A percentile compares a stretch with the other conserved stretches of the same genome.
Evolutionary conservation across 2,888 invertebrate genomes (phyloP).

Genomic region (Lottia scabra): DNA sequence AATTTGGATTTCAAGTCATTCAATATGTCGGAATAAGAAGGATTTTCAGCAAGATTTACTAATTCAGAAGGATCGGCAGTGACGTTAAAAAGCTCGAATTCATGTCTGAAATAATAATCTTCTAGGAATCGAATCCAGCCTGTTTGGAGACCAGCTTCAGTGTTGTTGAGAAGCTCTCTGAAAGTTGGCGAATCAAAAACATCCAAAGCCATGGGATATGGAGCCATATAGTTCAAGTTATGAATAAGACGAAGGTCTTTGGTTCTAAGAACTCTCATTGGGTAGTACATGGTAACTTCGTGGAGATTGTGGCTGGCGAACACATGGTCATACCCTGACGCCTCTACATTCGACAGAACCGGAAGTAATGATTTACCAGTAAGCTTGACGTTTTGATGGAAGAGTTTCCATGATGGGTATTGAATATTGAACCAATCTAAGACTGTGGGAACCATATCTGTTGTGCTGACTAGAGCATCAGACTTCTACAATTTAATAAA

Average conservation of each 20-base stretch:
- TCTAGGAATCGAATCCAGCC: conserved; percentile 85
- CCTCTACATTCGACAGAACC: conserved; percentile 71
- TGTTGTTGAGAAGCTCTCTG: conserved; percentile 84
- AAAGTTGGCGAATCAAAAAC: conserved; percentile 89
- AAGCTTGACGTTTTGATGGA: conserved; percentile 55
- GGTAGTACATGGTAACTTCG: conserved; percentile 94
- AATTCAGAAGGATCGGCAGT: conserved; percentile 81
- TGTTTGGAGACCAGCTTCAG: conserved; percentile 75
- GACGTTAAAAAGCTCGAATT: conserved; percentile 90
- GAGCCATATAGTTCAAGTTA: conserved; percentile 86
- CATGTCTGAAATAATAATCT: conserved; percentile 84
- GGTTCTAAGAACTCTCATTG: conserved; percentile 85
- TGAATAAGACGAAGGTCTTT: conserved; percentile 87
- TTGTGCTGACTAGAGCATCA: conserved; percentile 79
- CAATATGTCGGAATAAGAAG: conserved; percentile 70
- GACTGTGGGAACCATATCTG: conserved; percentile 87
- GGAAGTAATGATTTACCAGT: conserved; percentile 82
- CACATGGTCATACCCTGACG: conserved; percentile 64
- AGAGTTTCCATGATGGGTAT: conserved; percentile 56
- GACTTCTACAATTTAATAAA: conserved; percentile 69
- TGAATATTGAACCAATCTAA: conserved; percentile 82
- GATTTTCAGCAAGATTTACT: conserved; percentile 76
- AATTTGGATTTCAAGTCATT: conserved; percentile 74
- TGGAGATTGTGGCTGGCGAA: conserved; percentile 90
- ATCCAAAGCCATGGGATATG: conserved; percentile 93